A percentile compares a stretch with the other conserved stretches of the same genome.
phyloP scores from a whole-genome alignment of 2,888 invertebrate species.

The Chesias legatella region DNA sequence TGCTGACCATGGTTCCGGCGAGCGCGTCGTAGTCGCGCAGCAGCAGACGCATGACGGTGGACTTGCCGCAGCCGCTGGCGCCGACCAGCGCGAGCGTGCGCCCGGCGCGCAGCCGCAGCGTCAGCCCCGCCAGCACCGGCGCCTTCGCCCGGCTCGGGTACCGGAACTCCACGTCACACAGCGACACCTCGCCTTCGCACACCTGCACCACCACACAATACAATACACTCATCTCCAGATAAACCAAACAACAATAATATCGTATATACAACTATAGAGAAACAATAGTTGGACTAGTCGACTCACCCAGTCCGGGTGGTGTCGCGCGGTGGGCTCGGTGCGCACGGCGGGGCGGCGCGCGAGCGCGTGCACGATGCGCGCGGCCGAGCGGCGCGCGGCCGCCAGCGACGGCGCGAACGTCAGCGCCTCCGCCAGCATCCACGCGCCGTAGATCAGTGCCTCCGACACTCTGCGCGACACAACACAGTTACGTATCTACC shows the following conservation, averaged over 20 bases:
- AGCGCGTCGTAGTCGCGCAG: slow-evolving; percentile 88
- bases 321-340: slow-evolving; percentile 41
- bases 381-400: slow-evolving; percentile 85
- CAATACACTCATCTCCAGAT: too few species aligned
- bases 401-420: slow-evolving; percentile 89
- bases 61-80: slow-evolving; percentile 89
- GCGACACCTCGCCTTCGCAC: slow-evolving; percentile 82
- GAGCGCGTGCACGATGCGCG: slow-evolving; percentile 81
- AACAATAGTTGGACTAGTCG: too few species aligned
- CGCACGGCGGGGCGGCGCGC: slow-evolving; percentile 61
- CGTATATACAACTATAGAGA: too few species aligned
- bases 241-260: too few species aligned
- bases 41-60: slow-evolving; percentile 87
- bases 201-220: slow-evolving; percentile 51
- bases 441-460: slow-evolving; percentile 87
- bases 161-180: slow-evolving; percentile 84
- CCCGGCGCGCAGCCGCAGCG: slow-evolving; percentile 82
- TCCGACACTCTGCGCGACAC: slow-evolving; percentile 82
- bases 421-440: slow-evolving; percentile 89
- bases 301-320: slow-evolving; percentile 56
- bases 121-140: slow-evolving; percentile 84
- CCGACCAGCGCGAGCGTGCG: slow-evolving; percentile 86
- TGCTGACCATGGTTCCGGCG: slow-evolving; percentile 71
- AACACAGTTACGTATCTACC: neutral
- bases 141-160: slow-evolving; percentile 88